Conservation (phyloP, 30 jellyfish, hydroid and myxozoan species). For the Turritopsis dohrnii region DNA sequence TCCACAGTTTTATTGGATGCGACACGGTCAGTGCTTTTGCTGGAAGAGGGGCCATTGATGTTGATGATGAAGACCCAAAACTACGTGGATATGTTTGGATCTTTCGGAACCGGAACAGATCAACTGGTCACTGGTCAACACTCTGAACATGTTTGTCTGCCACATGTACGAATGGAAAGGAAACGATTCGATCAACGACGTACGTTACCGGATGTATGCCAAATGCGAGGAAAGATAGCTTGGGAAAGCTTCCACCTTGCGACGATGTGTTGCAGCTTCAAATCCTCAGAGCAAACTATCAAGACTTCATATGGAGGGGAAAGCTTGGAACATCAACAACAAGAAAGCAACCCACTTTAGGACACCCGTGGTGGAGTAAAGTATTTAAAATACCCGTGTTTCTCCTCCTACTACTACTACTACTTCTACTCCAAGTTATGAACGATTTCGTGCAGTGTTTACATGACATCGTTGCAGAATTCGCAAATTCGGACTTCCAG, state of each 20-base stretch:
- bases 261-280: conserved; percentile 4
- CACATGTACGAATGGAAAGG: conserved; percentile 11
- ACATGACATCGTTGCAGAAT: too few species aligned
- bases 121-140: not conserved
- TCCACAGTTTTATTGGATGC: conserved; percentile 22
- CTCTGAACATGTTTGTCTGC: not conserved
- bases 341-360: not conserved
- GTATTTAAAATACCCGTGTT: too few species aligned
- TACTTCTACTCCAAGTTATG: too few species aligned
- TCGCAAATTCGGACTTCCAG: too few species aligned
- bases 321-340: not conserved
- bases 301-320: conserved; percentile 25
- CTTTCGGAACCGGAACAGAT: too few species aligned
- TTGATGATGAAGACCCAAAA: too few species aligned
- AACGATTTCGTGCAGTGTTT: too few species aligned
- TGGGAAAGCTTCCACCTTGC: conserved; percentile 20
- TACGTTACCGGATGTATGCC: conserved; percentile 15
- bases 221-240: too few species aligned
- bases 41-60: too few species aligned
- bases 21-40: conserved; percentile 12
- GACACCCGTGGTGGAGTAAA: too few species aligned
- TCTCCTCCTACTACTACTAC: too few species aligned
- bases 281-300: conserved; percentile 20
- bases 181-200: conserved; percentile 2
- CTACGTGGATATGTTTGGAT: too few species aligned